phyloP scores from a whole-genome alignment of 2,113 vertebrate species.

The Polypterus senegalus region DNA sequence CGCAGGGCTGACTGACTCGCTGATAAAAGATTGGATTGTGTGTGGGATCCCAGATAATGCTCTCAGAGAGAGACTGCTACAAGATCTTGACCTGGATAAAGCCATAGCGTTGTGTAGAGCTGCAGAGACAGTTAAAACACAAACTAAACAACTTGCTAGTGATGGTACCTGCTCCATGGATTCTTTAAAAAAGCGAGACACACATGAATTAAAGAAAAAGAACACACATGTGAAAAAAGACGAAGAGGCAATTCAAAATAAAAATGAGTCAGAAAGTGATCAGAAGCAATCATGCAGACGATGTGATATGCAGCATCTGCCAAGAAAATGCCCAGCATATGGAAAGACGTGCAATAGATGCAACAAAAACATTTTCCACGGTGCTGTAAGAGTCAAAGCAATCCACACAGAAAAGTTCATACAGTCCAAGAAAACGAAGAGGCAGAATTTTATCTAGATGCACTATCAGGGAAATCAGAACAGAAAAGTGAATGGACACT shows the following conservation, averaged over 20 bases:
- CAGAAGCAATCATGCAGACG: neutral
- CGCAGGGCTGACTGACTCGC: no score
- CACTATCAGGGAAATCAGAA: neutral
- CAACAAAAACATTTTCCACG: constrained; percentile 7
- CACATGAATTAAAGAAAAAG: neutral
- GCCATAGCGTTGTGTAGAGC: constrained; percentile 11
- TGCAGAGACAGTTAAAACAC: constrained; percentile 7
- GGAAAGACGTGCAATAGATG: constrained; percentile 13
- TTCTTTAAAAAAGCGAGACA: neutral
- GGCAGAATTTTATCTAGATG: constrained; percentile 12
- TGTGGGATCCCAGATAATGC: constrained; percentile 16
- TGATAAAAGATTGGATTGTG: constrained; percentile 16
- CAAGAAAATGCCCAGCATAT: constrained; percentile 15
- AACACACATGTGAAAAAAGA: neutral
- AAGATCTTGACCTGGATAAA: constrained; percentile 13
- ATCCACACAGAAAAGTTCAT: constrained; percentile 10
- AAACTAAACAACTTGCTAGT: constrained; percentile 12
- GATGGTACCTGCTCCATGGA: constrained; percentile 4
- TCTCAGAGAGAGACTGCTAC: constrained; percentile 16
- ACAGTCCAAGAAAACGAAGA: constrained; percentile 2
- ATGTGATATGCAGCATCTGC: constrained; percentile 9
- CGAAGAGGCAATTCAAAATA: neutral
- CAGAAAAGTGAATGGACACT: constrained; percentile 15
- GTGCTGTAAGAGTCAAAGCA: neutral
- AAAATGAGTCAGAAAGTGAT: neutral